These are phyloP conservation scores for Lagenorhynchus albirostris DNA, from an alignment of 2,113 vertebrate species.

Conservation along the genomic window DNA sequence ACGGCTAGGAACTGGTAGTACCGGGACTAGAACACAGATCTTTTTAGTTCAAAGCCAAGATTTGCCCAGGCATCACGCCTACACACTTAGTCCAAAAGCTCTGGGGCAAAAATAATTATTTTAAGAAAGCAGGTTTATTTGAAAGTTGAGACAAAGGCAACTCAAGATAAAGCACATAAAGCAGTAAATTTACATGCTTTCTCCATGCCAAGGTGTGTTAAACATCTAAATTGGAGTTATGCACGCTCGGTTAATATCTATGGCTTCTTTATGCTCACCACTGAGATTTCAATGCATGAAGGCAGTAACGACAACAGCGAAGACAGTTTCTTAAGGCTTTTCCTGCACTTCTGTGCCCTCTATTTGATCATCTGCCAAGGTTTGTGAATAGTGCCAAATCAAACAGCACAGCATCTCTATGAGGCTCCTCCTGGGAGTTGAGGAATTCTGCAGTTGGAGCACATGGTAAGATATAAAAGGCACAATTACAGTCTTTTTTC, in stretches of 20 bases:
- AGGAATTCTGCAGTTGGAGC: conserved; percentile 78
- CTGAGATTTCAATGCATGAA: conserved; percentile 67
- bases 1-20: neutral
- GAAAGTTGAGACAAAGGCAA: conserved; percentile 26
- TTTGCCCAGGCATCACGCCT: neutral
- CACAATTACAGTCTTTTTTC: conserved; percentile 66
- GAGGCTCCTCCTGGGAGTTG: conserved; percentile 73
- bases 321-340: conserved; percentile 82
- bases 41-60: neutral
- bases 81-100: neutral
- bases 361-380: conserved; percentile 82
- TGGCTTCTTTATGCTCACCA: conserved; percentile 59
- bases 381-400: conserved; percentile 80
- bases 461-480: conserved; percentile 67
- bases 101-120: neutral
- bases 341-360: conserved; percentile 81
- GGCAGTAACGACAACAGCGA: conserved; percentile 71
- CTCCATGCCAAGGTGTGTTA: conserved; percentile 18
- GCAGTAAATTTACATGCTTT: neutral
- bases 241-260: neutral
- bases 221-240: conserved; percentile 41
- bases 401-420: conserved; percentile 79
- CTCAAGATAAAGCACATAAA: neutral
- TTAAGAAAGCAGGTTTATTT: neutral
- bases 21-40: neutral